Percentiles rank a stretch among this genome's conserved stretches.
Evolutionary conservation across 2,888 invertebrate species (phyloP).

Genomic region (Carpatolechia fugitivella): DNA sequence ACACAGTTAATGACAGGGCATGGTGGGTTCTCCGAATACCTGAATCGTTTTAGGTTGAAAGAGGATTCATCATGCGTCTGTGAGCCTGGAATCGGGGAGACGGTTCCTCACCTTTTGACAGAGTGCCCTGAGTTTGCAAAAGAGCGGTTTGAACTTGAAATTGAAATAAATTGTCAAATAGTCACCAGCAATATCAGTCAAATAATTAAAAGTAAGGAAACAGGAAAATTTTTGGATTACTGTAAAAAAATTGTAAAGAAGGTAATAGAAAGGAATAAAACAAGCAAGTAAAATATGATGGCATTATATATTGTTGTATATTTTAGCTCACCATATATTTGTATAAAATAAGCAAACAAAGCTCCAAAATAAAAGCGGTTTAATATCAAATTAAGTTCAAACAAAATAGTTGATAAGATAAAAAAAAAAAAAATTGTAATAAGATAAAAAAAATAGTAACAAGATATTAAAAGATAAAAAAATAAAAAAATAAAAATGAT

Average conservation of each 20-base stretch:
- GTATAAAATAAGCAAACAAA: no score
- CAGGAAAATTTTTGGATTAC: not conserved
- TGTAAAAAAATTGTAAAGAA: not conserved
- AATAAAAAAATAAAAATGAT: no score
- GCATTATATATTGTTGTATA: not conserved
- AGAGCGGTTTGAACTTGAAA: not conserved
- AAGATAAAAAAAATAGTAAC: no score
- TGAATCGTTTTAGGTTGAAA: slow-evolving; percentile 9
- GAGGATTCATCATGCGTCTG: slow-evolving; percentile 5
- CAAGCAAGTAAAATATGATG: not conserved
- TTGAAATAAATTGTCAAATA: not conserved
- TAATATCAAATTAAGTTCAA: no score
- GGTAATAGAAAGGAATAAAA: not conserved
- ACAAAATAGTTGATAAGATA: no score
- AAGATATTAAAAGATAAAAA: no score
- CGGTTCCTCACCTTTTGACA: not conserved
- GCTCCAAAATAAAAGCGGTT: no score
- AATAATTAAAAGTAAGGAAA: not conserved
- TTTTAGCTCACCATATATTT: no score
- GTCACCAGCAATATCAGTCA: not conserved
- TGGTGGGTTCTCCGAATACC: slow-evolving; percentile 14
- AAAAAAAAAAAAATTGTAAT: no score
- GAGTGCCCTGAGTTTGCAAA: not conserved
- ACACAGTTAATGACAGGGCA: slow-evolving; percentile 4
- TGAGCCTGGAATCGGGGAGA: not conserved